A percentile compares a stretch with the other conserved stretches of the same genome.
phyloP scores from a whole-genome alignment of 2,888 invertebrate genomes.

The Drosophila greeni region DNA sequence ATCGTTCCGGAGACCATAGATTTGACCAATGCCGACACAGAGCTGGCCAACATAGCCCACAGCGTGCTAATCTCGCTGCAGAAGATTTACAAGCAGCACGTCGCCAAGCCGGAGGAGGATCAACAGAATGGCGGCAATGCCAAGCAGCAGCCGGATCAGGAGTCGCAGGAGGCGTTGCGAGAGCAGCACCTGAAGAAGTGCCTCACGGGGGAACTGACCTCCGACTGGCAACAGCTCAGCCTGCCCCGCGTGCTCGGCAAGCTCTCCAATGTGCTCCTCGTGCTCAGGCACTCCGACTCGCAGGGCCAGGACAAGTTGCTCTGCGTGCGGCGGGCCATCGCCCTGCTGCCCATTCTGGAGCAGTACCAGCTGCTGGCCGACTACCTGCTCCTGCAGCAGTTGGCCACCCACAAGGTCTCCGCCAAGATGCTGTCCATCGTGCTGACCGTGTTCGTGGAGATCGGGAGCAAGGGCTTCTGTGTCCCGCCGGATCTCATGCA shows the following conservation, averaged over 20 bases:
- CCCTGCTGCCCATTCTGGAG: slow-evolving; percentile 84
- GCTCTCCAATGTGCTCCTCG: slow-evolving; percentile 77
- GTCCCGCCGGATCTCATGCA: slow-evolving; percentile 91
- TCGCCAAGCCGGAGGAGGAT: slow-evolving; percentile 35
- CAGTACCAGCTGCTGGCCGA: slow-evolving; percentile 88
- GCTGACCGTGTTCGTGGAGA: slow-evolving; percentile 89
- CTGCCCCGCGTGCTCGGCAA: slow-evolving; percentile 79
- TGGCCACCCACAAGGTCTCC: slow-evolving; percentile 87
- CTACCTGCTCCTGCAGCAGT: slow-evolving; percentile 88
- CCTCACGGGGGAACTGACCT: slow-evolving; percentile 82
- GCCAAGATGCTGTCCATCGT: slow-evolving; percentile 91
- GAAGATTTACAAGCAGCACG: slow-evolving; percentile 81
- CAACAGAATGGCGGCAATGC: slow-evolving; percentile 1
- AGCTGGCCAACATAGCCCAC: slow-evolving; percentile 80
- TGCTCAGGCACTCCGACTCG: slow-evolving; percentile 79
- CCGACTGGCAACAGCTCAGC: slow-evolving; percentile 82
- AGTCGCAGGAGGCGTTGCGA: slow-evolving; percentile 63
- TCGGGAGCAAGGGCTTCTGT: slow-evolving; percentile 94
- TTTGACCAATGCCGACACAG: slow-evolving; percentile 70
- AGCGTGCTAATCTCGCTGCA: slow-evolving; percentile 81
- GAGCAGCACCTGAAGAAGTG: slow-evolving; percentile 84
- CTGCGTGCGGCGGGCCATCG: slow-evolving; percentile 62
- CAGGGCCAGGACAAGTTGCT: slow-evolving; percentile 51
- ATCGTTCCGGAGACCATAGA: slow-evolving; percentile 31
- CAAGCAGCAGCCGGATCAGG: slow-evolving; percentile 29